phyloP scores from a whole-genome alignment of 23 tunicate genomes.

The Trididemnum miniatum region DNA sequence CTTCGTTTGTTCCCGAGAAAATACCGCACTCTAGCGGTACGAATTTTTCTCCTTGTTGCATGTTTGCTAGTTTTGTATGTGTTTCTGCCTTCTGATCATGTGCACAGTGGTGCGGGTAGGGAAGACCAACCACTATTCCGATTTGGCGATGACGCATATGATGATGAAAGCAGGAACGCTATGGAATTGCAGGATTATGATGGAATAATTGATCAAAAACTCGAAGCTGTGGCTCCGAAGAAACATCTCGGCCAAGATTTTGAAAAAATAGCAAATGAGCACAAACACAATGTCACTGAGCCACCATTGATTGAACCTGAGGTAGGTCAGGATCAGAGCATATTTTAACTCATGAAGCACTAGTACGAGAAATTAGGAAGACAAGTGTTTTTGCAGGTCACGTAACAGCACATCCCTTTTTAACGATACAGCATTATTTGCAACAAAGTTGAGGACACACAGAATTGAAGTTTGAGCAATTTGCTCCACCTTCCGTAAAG shows the following conservation, averaged over 20 bases:
- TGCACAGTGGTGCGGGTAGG: slow-evolving; percentile 41
- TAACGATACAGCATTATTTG: too few relatives aligned
- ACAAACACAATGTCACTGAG: slow-evolving; percentile 15
- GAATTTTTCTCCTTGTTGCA: background rate
- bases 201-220: background rate
- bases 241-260: slow-evolving; percentile 15
- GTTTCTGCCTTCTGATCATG: slow-evolving; percentile 2
- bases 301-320: slow-evolving; percentile 21
- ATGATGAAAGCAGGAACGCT: background rate
- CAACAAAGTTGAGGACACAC: too few relatives aligned
- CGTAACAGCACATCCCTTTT: too few relatives aligned
- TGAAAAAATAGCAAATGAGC: background rate
- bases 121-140: slow-evolving; percentile 49
- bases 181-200: background rate
- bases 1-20: slow-evolving; percentile 23
- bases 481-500: too few relatives aligned
- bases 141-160: slow-evolving; percentile 23
- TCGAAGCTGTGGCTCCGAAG: slow-evolving; percentile 23
- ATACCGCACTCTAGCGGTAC: slow-evolving; percentile 27
- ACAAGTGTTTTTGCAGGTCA: too few relatives aligned
- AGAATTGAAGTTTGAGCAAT: too few relatives aligned
- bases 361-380: too few relatives aligned
- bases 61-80: background rate
- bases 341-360: too few relatives aligned
- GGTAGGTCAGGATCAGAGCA: too few relatives aligned